Evolutionary conservation across 1,140 invertebrate genomes (phyloP).

Genomic region (Ceratoteleas bidentatus): DNA sequence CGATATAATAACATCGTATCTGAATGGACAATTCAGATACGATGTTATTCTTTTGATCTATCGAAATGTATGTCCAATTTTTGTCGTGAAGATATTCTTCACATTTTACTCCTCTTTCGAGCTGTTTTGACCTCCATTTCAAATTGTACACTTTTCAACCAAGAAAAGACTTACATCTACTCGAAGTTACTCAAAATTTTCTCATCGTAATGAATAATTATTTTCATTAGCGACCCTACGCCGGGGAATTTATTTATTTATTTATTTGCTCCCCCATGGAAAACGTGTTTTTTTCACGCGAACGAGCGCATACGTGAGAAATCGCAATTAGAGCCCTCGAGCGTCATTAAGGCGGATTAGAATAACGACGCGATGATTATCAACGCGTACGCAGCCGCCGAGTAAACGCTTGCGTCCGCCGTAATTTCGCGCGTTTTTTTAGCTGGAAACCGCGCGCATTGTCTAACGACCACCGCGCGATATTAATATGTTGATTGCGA

Average conservation of each 20-base stretch:
- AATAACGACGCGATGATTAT: slow-evolving; percentile 69
- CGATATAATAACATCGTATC: too few species aligned
- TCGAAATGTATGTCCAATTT: too few species aligned
- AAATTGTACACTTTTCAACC: too few species aligned
- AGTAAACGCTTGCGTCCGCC: slow-evolving; percentile 39
- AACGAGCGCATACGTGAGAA: slow-evolving; percentile 46
- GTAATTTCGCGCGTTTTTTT: slow-evolving; percentile 53
- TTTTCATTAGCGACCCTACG: too few species aligned
- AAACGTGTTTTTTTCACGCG: slow-evolving; percentile 48
- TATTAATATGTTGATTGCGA: slow-evolving; percentile 51
- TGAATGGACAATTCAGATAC: too few species aligned
- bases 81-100: too few species aligned
- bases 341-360: slow-evolving; percentile 65
- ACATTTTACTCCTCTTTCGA: too few species aligned
- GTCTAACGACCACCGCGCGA: slow-evolving; percentile 42
- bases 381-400: slow-evolving; percentile 59
- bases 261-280: slow-evolving; percentile 38
- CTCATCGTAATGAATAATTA: too few species aligned
- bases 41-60: too few species aligned
- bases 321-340: slow-evolving; percentile 62
- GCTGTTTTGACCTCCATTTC: too few species aligned
- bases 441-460: slow-evolving; percentile 53
- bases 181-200: too few species aligned
- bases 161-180: too few species aligned
- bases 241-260: slow-evolving; percentile 12